Percentiles rank a stretch among this genome's conserved stretches.
These are phyloP conservation scores for Spilosoma lubricipeda DNA, from an alignment of 2,888 invertebrate species.

Conservation along the genomic window DNA sequence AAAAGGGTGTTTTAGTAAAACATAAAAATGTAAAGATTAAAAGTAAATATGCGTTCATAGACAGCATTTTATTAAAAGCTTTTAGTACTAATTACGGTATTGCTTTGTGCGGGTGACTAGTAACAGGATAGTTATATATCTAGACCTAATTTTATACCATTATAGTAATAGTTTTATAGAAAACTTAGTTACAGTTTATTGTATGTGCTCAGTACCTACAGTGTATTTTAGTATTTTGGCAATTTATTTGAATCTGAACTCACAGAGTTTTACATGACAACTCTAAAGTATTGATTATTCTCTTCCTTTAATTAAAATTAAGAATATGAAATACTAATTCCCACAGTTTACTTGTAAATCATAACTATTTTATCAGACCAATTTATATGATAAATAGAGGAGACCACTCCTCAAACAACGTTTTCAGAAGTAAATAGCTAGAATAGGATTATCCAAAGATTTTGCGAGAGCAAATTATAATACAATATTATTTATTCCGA, in stretches of 20 bases:
- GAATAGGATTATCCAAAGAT: not conserved
- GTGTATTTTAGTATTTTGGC: not conserved
- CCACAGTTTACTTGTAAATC: not conserved
- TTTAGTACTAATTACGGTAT: not conserved
- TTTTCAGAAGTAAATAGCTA: not conserved
- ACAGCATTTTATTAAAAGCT: not conserved
- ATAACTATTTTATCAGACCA: too few relatives aligned
- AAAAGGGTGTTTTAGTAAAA: constrained; percentile 6
- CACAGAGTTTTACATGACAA: not conserved
- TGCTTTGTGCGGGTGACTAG: not conserved
- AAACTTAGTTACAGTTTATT: not conserved
- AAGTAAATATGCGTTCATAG: not conserved
- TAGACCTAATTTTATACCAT: not conserved
- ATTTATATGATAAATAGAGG: not conserved
- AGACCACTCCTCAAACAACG: not conserved
- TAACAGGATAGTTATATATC: not conserved
- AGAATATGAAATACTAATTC: not conserved
- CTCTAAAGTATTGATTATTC: not conserved
- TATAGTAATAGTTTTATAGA: not conserved
- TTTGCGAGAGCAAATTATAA: constrained; percentile 16
- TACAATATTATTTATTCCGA: constrained; percentile 20
- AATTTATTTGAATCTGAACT: not conserved
- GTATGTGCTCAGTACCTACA: too few relatives aligned
- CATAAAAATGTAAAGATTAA: not conserved
- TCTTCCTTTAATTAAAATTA: not conserved